These are phyloP conservation scores for Cliona cf. orientalis DNA, from an alignment of 37 sponge, comb jelly and placozoan genomes.

Conservation along the genomic window DNA sequence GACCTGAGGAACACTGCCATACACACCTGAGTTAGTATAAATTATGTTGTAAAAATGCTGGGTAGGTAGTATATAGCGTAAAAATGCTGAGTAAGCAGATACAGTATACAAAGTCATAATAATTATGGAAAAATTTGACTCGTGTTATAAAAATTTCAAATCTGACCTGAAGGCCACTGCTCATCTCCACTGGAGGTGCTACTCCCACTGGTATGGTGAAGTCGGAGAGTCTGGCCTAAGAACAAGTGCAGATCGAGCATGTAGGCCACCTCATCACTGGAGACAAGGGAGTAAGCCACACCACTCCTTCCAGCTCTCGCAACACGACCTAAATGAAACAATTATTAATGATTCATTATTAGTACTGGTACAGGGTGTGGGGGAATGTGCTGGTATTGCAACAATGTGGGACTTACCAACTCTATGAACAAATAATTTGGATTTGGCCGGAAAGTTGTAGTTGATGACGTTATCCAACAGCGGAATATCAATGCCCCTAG, in stretches of 20 bases:
- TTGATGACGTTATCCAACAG: slow-evolving; percentile 96
- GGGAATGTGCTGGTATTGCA: background rate
- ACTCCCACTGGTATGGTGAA: background rate
- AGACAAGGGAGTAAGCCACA: slow-evolving; percentile 86
- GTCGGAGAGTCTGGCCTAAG: slow-evolving; percentile 57
- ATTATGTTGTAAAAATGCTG: background rate
- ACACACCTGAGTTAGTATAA: slow-evolving; percentile 40
- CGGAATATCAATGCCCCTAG: slow-evolving; percentile 97
- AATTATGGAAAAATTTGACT: background rate
- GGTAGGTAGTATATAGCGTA: background rate
- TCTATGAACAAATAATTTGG: slow-evolving; percentile 97
- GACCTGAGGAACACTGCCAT: slow-evolving; percentile 68
- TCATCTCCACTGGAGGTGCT: background rate
- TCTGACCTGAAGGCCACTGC: background rate
- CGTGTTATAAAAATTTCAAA: no score
- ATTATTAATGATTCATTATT: background rate
- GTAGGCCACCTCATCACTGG: slow-evolving; percentile 85
- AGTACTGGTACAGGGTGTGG: slow-evolving; percentile 3
- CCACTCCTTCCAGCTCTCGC: slow-evolving; percentile 96
- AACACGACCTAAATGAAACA: slow-evolving; percentile 94
- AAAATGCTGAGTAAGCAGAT: background rate
- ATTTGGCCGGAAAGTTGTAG: slow-evolving; percentile 90
- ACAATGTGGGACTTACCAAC: slow-evolving; percentile 71
- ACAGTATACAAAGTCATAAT: background rate
- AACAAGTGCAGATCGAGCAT: slow-evolving; percentile 92